Evolutionary conservation across 2,888 invertebrate species (phyloP), one percentile per base, ranked within the genome.

Genomic region (Melinopterus prodromus): DNA sequence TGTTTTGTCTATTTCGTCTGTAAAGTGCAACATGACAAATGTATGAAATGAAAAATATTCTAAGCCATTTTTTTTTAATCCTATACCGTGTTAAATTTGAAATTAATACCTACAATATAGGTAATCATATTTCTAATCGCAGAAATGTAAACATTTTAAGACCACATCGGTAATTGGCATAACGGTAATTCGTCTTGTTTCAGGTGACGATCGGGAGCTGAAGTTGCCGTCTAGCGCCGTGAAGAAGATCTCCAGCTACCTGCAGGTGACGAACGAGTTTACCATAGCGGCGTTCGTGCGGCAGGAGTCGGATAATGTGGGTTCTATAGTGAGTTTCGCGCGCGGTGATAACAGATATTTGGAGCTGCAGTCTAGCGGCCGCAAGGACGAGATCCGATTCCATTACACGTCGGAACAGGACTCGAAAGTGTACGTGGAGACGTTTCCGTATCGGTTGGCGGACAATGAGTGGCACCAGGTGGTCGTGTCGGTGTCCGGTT

Each of bases 361-460:
- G 91, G 97, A 97, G 92, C 92, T 97, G 90, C 96, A 97, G 91
- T 97, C 96, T 88, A 96, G 96, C 90, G 97, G 97, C 84, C 93
- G 96, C 83, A 94, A 94, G 87, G 95, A 96, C 90, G 97, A 97
- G 90, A 93, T 96, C 87, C 93, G 96, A 85, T 92, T 96, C 88
- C 95, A 96, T 90, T 96, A 96, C 90, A 93, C 93, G 89, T 93
- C 93, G 86, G 92, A 92, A 84, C 92, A 93, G 83, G 91, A 92
- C 87, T 91, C 92, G 80, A 89, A 90, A 85, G 92, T 94, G 86
- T 93, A 94, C 88, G 94, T 95, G 86, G 97, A 97, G 92, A 94
- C 95, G 88, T 97, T 97, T 92, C 95, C 95, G 85, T 96, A 95
- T 91, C 93, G 94, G 86, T 91, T 97, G 88, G 96, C 96, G 84